Evolutionary conservation across 2,113 vertebrate genomes (phyloP).

Genomic region (Peucedramus taeniatus): DNA sequence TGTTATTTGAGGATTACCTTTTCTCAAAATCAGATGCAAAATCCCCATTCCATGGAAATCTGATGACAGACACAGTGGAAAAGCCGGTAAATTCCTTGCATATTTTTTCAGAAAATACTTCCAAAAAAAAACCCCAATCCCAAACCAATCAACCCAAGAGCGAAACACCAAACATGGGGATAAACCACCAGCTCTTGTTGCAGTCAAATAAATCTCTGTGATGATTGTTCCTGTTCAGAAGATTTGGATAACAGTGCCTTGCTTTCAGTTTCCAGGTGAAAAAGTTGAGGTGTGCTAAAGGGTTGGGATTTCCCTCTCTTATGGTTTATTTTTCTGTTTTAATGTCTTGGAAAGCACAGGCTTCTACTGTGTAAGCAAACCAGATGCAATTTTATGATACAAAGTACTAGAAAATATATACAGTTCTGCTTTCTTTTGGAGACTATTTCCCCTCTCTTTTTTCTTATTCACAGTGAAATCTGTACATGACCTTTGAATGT

Average conservation of each 20-base stretch:
- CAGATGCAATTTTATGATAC: not conserved
- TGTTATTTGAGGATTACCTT: not conserved
- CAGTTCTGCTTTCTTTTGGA: not conserved
- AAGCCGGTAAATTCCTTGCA: not conserved
- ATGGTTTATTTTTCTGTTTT: not conserved
- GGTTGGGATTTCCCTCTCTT: not conserved
- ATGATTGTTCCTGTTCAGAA: not conserved
- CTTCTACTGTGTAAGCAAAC: not conserved
- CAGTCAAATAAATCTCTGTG: not conserved
- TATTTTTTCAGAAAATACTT: not conserved
- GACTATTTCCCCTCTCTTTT: not conserved
- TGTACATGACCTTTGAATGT: not conserved
- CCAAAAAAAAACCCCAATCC: accelerated
- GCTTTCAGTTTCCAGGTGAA: not conserved
- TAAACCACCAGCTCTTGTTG: not conserved
- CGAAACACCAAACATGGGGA: not conserved
- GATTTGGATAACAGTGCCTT: not conserved
- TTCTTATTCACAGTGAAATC: not conserved
- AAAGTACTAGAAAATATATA: not conserved
- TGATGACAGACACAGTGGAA: not conserved
- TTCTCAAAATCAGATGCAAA: not conserved
- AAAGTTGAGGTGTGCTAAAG: not conserved
- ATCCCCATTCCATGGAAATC: not conserved
- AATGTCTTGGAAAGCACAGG: not conserved
- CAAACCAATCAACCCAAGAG: not conserved